These are phyloP conservation scores for Raphicerus campestris DNA, from an alignment of 2,113 vertebrate genomes.

Conservation along the genomic window DNA sequence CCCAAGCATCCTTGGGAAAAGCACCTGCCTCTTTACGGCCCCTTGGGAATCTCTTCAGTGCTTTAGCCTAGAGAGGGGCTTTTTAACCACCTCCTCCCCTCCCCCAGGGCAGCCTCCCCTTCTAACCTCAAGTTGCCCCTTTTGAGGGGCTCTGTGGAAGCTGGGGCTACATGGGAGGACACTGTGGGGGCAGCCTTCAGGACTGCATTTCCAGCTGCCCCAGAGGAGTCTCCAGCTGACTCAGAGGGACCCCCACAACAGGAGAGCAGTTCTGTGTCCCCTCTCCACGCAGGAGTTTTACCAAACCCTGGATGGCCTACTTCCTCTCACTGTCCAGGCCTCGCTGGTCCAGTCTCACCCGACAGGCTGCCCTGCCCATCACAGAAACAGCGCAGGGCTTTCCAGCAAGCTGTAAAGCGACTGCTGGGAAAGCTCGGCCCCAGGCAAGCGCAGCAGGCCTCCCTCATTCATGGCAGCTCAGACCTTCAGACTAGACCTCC, in stretches of 20 bases:
- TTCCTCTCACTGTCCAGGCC: background rate
- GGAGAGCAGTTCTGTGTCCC: background rate
- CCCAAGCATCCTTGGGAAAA: background rate
- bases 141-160: background rate
- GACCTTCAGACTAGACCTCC: slow-evolving; percentile 64
- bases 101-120: background rate
- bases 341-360: background rate
- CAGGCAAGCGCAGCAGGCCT: slow-evolving; percentile 48
- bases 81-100: background rate
- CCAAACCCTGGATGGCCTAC: background rate
- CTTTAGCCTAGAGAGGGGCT: background rate
- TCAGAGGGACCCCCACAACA: background rate
- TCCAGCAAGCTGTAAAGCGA: slow-evolving; percentile 36
- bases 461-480: slow-evolving; percentile 70
- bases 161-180: background rate
- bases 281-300: background rate
- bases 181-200: background rate
- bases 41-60: background rate
- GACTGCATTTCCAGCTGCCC: background rate
- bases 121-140: background rate
- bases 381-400: slow-evolving; percentile 41
- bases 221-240: background rate
- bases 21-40: background rate
- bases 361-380: slow-evolving; percentile 28
- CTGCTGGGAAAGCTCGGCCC: slow-evolving; percentile 23